Evolutionary conservation across 2,888 invertebrate species (phyloP).

Genomic region (Zele albiditarsus): DNA sequence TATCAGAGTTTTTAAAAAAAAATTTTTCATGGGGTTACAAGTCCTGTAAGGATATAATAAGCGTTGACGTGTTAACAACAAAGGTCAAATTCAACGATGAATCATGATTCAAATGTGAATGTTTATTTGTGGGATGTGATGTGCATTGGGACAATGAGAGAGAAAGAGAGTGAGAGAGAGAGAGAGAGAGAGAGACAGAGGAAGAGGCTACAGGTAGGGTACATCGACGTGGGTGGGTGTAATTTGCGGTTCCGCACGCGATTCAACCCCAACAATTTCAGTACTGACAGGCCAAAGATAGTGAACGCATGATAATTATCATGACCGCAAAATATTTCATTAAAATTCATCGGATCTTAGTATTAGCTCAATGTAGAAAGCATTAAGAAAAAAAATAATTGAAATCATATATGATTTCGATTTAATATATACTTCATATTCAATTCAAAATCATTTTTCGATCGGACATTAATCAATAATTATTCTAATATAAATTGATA

Average conservation of each 20-base stretch:
- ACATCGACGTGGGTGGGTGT: slow-evolving; percentile 15
- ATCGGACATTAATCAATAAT: too few species aligned
- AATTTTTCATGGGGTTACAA: background rate
- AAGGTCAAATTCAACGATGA: background rate
- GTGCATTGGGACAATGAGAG: too few species aligned
- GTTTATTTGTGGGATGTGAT: background rate
- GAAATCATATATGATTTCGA: too few species aligned
- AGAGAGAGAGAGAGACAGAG: background rate
- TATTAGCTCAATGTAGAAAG: too few species aligned
- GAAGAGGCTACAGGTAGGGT: background rate
- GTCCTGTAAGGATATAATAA: too few species aligned
- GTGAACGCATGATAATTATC: background rate
- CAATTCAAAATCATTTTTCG: too few species aligned
- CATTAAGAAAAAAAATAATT: too few species aligned
- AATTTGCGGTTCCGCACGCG: slow-evolving; percentile 25
- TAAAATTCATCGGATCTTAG: background rate
- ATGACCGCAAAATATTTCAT: background rate
- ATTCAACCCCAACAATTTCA: slow-evolving; percentile 14
- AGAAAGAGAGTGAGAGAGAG: background rate
- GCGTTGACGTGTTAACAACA: background rate
- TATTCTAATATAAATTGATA: too few species aligned
- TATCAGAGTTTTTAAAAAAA: background rate
- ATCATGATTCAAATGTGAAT: background rate
- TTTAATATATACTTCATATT: too few species aligned
- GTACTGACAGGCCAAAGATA: background rate